Percentiles rank a stretch among this genome's conserved stretches.
Evolutionary conservation across 1,140 invertebrate species (phyloP).

Genomic region (Onthophagus taurus): DNA sequence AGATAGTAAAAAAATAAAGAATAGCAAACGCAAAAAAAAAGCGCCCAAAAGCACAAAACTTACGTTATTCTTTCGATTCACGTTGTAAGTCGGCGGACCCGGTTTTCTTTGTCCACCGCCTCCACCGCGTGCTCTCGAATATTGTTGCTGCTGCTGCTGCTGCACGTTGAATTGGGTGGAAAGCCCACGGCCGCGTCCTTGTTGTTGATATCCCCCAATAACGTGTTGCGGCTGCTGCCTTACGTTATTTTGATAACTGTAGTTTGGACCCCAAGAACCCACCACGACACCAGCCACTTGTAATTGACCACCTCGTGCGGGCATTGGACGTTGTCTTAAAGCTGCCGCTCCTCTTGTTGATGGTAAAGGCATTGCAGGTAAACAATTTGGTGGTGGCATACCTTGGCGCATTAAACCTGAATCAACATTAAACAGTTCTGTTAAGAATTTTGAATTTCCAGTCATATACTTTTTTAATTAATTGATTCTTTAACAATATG

Average conservation of each 20-base stretch:
- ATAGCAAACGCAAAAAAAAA: slow-evolving; percentile 5
- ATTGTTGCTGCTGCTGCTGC: slow-evolving; percentile 12
- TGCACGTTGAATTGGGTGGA: slow-evolving; percentile 4
- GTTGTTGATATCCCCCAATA: slow-evolving; percentile 16
- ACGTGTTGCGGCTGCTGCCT: slow-evolving; percentile 28
- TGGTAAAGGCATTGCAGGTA: slow-evolving; percentile 30
- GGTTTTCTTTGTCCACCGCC: slow-evolving; percentile 19
- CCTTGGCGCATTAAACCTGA: slow-evolving; percentile 23
- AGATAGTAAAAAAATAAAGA: background rate
- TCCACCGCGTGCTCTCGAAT: slow-evolving; percentile 15
- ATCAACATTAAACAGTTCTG: no score
- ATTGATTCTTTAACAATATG: no score
- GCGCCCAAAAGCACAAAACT: slow-evolving; percentile 14
- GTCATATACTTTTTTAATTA: no score
- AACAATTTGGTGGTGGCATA: slow-evolving; percentile 25
- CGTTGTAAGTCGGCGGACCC: slow-evolving; percentile 26
- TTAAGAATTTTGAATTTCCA: no score
- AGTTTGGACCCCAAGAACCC: slow-evolving; percentile 67
- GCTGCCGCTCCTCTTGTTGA: slow-evolving; percentile 22
- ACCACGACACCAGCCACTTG: slow-evolving; percentile 75
- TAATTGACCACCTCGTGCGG: slow-evolving; percentile 61
- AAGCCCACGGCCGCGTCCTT: slow-evolving; percentile 18
- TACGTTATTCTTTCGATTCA: slow-evolving; percentile 29
- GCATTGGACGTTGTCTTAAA: slow-evolving; percentile 41
- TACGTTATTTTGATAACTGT: slow-evolving; percentile 45